Evolutionary conservation across 2,888 invertebrate species (phyloP).

Genomic region (Dicranocentrus wangi): DNA sequence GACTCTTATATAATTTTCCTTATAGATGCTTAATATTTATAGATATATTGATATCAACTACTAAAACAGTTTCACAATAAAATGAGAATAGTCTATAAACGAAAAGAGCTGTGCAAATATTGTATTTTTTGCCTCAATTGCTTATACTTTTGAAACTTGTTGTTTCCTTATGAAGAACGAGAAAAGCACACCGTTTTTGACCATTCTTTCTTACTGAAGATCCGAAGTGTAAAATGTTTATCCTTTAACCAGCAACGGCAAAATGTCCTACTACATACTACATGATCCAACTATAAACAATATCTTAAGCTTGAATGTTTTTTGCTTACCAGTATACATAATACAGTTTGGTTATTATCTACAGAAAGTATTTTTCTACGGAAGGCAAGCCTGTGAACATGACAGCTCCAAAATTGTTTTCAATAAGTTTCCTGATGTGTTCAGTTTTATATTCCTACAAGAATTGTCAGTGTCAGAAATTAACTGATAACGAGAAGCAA

Average conservation of each 20-base stretch:
- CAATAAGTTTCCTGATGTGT: background rate
- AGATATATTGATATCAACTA: constrained; percentile 8
- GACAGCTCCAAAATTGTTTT: constrained; percentile 27
- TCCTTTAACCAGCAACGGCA: constrained; percentile 31
- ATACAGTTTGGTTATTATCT: background rate
- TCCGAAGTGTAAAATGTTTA: too few species aligned
- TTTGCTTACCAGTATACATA: background rate
- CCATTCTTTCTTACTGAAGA: background rate
- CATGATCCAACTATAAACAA: too few species aligned
- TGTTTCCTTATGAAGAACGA: constrained; percentile 45
- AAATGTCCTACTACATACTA: background rate
- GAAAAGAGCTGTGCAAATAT: constrained; percentile 50
- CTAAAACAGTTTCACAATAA: constrained; percentile 17
- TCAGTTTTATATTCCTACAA: background rate
- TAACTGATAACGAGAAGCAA: background rate
- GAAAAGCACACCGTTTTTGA: constrained; percentile 35
- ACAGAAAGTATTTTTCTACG: background rate
- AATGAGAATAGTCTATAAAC: constrained; percentile 21
- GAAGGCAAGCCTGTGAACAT: constrained; percentile 35
- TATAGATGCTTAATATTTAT: background rate
- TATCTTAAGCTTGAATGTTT: too few species aligned
- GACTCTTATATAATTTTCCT: too few species aligned
- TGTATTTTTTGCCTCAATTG: background rate
- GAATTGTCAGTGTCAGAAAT: too few species aligned
- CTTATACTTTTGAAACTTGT: constrained; percentile 13